phyloP scores from a whole-genome alignment of 2,888 invertebrate genomes.

The Bruchidius siliquastri region DNA sequence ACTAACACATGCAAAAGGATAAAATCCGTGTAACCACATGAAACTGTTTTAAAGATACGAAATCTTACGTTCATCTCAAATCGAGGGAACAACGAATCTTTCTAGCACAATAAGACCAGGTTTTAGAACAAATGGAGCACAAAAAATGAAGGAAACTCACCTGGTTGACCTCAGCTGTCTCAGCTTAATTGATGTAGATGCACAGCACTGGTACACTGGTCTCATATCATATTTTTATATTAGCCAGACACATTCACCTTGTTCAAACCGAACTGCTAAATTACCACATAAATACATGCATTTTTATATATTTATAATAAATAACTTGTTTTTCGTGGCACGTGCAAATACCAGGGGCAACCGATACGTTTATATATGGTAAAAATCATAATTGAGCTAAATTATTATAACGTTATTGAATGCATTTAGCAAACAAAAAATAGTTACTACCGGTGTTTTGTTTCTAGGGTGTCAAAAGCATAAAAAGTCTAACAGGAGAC shows the following conservation, averaged over 20 bases:
- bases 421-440: too few relatives aligned
- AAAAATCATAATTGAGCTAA: too few relatives aligned
- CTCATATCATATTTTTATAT: not conserved
- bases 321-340: not conserved
- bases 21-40: too few relatives aligned
- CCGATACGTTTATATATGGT: not conserved
- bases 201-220: not conserved
- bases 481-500: too few relatives aligned
- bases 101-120: not conserved
- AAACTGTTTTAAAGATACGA: too few relatives aligned
- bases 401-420: too few relatives aligned
- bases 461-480: too few relatives aligned
- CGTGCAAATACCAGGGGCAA: not conserved
- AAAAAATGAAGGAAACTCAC: not conserved
- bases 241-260: not conserved
- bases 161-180: not conserved
- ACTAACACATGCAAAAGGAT: too few relatives aligned
- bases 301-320: not conserved
- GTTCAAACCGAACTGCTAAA: not conserved
- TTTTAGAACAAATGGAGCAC: not conserved
- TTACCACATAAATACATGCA: not conserved
- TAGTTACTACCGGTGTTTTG: too few relatives aligned
- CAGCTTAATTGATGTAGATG: not conserved
- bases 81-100: not conserved
- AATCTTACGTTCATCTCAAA: not conserved